Evolutionary conservation across 2,888 invertebrate species (phyloP).

Genomic region (Thelaira solivaga): DNA sequence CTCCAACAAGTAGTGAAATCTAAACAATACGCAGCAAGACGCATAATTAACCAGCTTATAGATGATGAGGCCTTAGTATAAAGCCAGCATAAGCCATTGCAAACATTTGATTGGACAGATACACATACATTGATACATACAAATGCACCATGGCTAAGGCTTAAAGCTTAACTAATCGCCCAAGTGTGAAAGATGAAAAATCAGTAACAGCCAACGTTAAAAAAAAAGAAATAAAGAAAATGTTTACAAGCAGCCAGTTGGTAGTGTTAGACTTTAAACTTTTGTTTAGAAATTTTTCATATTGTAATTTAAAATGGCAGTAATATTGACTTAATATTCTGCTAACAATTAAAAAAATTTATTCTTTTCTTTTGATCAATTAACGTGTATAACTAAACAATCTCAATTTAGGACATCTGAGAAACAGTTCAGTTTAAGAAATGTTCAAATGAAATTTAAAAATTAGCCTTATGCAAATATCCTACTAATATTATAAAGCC

Average conservation of each 20-base stretch:
- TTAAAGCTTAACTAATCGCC: slow-evolving; percentile 55
- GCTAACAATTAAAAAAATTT: too few species aligned
- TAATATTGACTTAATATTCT: too few species aligned
- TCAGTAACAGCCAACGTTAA: slow-evolving; percentile 53
- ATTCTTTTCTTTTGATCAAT: too few species aligned
- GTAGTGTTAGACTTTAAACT: not conserved
- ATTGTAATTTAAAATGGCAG: too few species aligned
- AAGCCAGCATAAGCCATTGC: slow-evolving; percentile 42
- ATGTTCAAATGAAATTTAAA: too few species aligned
- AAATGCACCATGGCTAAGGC: slow-evolving; percentile 23
- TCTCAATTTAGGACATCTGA: too few species aligned
- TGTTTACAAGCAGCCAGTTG: too few species aligned
- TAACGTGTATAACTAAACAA: too few species aligned
- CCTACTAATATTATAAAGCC: too few species aligned
- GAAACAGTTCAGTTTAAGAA: too few species aligned
- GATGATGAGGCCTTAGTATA: slow-evolving; percentile 46
- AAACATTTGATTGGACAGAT: not conserved
- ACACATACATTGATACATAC: not conserved
- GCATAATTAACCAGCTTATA: slow-evolving; percentile 58
- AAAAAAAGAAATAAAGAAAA: not conserved
- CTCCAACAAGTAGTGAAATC: slow-evolving; percentile 20
- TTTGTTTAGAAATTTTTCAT: too few species aligned
- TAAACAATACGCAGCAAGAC: slow-evolving; percentile 54
- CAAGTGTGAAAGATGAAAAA: slow-evolving; percentile 61
- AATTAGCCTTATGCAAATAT: too few species aligned